Base-by-base conservation (phyloP, 1,140 invertebrate genomes). In the Drosophila jambulina region DNA sequence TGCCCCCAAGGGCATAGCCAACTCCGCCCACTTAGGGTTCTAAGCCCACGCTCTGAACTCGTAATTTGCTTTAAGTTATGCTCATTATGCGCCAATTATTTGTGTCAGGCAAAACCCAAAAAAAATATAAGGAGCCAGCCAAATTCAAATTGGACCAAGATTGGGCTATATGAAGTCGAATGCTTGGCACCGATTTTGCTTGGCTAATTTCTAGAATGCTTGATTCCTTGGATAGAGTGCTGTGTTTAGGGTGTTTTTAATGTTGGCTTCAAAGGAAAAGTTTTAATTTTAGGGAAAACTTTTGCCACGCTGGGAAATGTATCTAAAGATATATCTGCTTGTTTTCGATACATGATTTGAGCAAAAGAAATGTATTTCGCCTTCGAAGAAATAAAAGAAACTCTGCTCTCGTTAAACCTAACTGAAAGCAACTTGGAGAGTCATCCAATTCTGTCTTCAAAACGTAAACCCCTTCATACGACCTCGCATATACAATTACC, bases 21-120 rank as follows among this genome's bases (percentile, higher is more conserved):
- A 27, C 40, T 27, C 40, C 57, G 19, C 74, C 53, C 13, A 48
- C 61, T 75, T 48, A 57, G 69, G 71, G 81, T 72, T 72, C 77
- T 51, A 62, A 72, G 78, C 72, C 75, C 79, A 86, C 79, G 83
- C 79, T 64, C 71, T 71, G 45, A 21, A 72, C 53, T 72, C 69
- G 71, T 86, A 86, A 86, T 86, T 86, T 79, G 75, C 83, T 79
- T 87, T 77, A 82, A 86, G 79, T 87, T 86, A 76, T 86, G 71
- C 83, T 86, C 83, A 86, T 86, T 86, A 86, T 86, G 83, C 83
- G 83, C 79, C 83, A 86, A 86, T 86, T 86, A 87, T 86, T 86
- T 80, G 86, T 83, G 80, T 82, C 83, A 60, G 75, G 78, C 71
- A 59, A 70, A 29, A 51, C 38, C 54, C 36, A 42, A 58, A 81